Evolutionary conservation across 2,113 vertebrate species (phyloP), one percentile per base, ranked within the genome.

Genomic region (Chrysochloris asiatica): DNA sequence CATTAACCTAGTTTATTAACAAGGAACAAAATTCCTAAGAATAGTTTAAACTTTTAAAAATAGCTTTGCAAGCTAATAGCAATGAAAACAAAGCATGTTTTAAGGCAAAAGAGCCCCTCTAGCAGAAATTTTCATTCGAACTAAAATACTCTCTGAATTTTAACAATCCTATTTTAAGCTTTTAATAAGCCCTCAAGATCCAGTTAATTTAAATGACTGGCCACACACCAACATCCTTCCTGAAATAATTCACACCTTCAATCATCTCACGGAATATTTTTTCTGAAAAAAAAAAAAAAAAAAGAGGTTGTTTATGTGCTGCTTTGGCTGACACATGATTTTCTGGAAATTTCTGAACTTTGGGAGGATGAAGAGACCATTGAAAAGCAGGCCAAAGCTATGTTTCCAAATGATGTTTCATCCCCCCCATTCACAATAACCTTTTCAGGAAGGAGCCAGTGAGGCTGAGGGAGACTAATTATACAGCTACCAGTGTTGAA

Each of bases 141-240:
- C 73, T 59, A 72, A 93, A 89, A 91, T 0, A 19, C 80, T 82
- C 47, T 82, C 86, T 84, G 81, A 93, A 95, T 96, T 90, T 94
- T 95, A 95, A 95, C 63, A 86, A 47, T 94, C 72, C 72, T 89
- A 78, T 95, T 90, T 93, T 91, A 95, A 50, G n/a, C 33, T 63
- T 52, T 85, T 73, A 78, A 93, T 93, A 93, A 94, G 45, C 86
- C 56, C 79, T 80, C 59, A 89, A 73, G 91, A 93, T 90, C 75
- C 88, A 81, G 65, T 86, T 87, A 28, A 59, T 93, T 52, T 90
- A 63, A 76, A 82, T 41, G 61, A 47, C 73, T 81, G 86, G 94
- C 54, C 85, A 75, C 76, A 94, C 50, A 96, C 77, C 61, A 82
- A 50, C 83, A 14, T 45, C 47, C 0, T 38, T 72, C 73, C 90